Evolutionary conservation across 2,888 invertebrate genomes (phyloP).

Genomic region (Toxonevra muliebris): DNA sequence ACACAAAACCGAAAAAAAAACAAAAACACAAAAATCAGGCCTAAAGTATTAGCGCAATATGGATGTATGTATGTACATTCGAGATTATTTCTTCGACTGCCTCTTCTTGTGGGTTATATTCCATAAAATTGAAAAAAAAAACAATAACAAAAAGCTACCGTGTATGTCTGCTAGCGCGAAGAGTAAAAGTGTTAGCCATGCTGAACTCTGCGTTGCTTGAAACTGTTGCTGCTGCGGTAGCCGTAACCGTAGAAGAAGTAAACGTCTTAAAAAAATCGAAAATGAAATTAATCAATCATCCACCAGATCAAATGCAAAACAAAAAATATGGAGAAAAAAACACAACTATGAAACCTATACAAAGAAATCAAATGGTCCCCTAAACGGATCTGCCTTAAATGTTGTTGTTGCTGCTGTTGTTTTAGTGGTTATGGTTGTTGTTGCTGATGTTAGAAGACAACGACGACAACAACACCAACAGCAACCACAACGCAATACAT

Average conservation of each 20-base stretch:
- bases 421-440: too few species aligned
- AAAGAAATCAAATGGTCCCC: constrained; percentile 31
- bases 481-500: neutral
- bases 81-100: too few species aligned
- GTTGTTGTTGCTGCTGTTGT: constrained; percentile 36
- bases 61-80: neutral
- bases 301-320: constrained; percentile 23
- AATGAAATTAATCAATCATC: constrained; percentile 62
- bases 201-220: constrained; percentile 28
- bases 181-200: constrained; percentile 32
- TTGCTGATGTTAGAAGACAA: constrained; percentile 38
- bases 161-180: constrained; percentile 12
- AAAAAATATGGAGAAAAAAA: neutral
- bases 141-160: constrained; percentile 8
- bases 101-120: too few species aligned
- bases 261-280: constrained; percentile 47
- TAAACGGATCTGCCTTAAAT: constrained; percentile 53
- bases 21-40: too few species aligned
- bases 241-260: constrained; percentile 31
- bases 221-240: constrained; percentile 18
- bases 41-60: neutral
- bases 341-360: constrained; percentile 7
- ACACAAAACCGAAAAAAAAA: neutral
- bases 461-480: constrained; percentile 18
- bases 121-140: too few species aligned